Evolutionary conservation across 2,888 invertebrate genomes (phyloP), one percentile per base, ranked within the genome.

Genomic region (Drosophila vallismaia): DNA sequence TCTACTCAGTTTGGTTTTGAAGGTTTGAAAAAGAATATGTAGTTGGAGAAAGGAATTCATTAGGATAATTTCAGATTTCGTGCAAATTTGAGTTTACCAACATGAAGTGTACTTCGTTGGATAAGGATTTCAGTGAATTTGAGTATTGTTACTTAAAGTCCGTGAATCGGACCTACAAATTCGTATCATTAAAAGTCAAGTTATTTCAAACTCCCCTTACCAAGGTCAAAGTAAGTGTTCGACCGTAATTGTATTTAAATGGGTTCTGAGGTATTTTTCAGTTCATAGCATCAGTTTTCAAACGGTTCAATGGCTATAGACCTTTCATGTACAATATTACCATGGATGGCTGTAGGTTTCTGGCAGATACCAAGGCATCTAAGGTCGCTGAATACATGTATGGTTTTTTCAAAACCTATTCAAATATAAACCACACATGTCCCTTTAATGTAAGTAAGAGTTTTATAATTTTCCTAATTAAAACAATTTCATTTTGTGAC

Each of bases 321-420:
- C 72, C 72, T 6, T 73, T 73, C 44, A 52, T 73, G 19, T 60
- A 48, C 12, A 60, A 73, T 40, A 1, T 67, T 0, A 59, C 69
- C 0, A 1, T 56, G 3, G 49, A 72, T 26, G 26, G 7, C 2
- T 71, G 58, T 9, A 33, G 28, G 29, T 26, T 59, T 14, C 9
- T 62, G 9, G 38, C 1, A 4, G 31, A 49, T 7, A 8, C 29
- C 1, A 4, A 33, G 3, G 3, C 48, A 5, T 12, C 48, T 24
- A 19, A 19, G 19, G 19, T 19, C 2, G 48, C 12, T 0, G 28
- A 42, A 19, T 62, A 33, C 19, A 10, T 49, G n/a, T 44, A 10
- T n/a, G 19, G 19, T n/a, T 58, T 62, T 3, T 29, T 62, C 28
- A 28, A 28, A 6, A 29, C n/a, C 2, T 19, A 24, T n/a, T 49